These are phyloP conservation scores for Amblyjoppa proteus DNA, from an alignment of 2,888 invertebrate genomes.

Conservation along the genomic window DNA sequence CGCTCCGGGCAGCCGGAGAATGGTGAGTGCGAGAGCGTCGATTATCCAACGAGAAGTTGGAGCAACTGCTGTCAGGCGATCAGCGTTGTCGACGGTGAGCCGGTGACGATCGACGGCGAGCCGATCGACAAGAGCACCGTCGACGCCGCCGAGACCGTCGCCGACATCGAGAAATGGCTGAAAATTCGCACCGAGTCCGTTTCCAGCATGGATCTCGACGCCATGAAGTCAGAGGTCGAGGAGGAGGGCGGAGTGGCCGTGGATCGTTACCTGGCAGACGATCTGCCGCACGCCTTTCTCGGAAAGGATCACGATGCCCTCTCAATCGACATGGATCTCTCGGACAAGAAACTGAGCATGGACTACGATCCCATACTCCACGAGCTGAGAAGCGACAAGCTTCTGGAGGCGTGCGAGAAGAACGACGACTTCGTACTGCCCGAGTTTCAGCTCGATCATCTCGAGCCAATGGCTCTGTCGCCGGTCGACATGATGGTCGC, in stretches of 20 bases:
- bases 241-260: slow-evolving; percentile 71
- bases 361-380: slow-evolving; percentile 79
- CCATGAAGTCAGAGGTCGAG: slow-evolving; percentile 75
- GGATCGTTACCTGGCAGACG: slow-evolving; percentile 78
- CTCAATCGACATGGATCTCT: slow-evolving; percentile 78
- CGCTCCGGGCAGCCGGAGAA: neutral
- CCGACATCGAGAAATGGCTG: slow-evolving; percentile 82
- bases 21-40: slow-evolving; percentile 20
- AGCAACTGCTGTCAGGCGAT: slow-evolving; percentile 38
- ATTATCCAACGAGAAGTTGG: slow-evolving; percentile 36
- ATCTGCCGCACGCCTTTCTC: slow-evolving; percentile 78
- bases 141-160: slow-evolving; percentile 73
- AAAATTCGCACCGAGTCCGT: slow-evolving; percentile 79
- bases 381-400: slow-evolving; percentile 78
- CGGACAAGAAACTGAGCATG: slow-evolving; percentile 77
- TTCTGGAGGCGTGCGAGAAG: slow-evolving; percentile 78
- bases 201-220: slow-evolving; percentile 79
- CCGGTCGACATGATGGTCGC: slow-evolving; percentile 81
- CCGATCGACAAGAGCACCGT: slow-evolving; percentile 29
- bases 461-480: slow-evolving; percentile 78
- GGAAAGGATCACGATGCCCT: slow-evolving; percentile 78
- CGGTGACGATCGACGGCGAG: slow-evolving; percentile 15
- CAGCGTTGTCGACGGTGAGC: neutral
- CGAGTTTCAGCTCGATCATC: slow-evolving; percentile 80
- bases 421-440: slow-evolving; percentile 80